A percentile compares a stretch with the other conserved stretches of the same genome.
phyloP scores from a whole-genome alignment of 2,113 vertebrate genomes.

The Amblyopsis rosae region DNA sequence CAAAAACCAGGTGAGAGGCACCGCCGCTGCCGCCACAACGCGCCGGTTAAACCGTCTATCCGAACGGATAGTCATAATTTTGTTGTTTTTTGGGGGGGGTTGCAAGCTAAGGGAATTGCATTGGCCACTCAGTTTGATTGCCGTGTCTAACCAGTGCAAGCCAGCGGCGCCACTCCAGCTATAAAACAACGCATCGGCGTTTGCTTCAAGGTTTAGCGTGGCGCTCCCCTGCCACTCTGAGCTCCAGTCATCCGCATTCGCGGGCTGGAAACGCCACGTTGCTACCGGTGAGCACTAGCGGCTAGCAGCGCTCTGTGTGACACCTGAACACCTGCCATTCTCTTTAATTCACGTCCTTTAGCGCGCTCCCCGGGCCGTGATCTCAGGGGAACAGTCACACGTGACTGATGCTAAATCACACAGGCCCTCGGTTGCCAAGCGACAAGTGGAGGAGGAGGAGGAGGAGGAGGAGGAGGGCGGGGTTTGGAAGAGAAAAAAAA shows the following conservation, averaged over 20 bases:
- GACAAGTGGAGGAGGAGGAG: too few relatives aligned
- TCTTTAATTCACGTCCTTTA: constrained; percentile 9
- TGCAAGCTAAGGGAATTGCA: not conserved
- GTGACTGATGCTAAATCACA: constrained; percentile 1
- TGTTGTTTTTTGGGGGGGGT: not conserved
- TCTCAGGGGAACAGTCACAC: constrained; percentile 1
- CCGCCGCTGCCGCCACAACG: constrained; percentile 5
- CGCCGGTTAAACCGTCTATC: not conserved
- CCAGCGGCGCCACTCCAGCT: constrained; percentile 26
- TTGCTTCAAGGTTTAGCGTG: constrained; percentile 24
- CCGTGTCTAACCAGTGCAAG: constrained; percentile 12
- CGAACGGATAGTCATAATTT: constrained; percentile 22
- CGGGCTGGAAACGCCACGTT: constrained; percentile 71
- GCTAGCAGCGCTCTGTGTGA: constrained; percentile 45
- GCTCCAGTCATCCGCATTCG: constrained; percentile 62
- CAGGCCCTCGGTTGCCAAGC: not conserved
- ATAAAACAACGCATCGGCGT: constrained; percentile 36
- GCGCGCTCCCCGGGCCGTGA: constrained; percentile 60
- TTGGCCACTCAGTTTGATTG: constrained; percentile 3
- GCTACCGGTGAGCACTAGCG: constrained; percentile 59
- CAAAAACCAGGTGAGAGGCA: constrained; percentile 90
- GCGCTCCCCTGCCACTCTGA: constrained; percentile 54
- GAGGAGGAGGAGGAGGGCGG: too few relatives aligned
- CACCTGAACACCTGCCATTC: not conserved
- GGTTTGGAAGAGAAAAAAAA: not conserved